A percentile compares a stretch with the other conserved stretches of the same genome.
These are phyloP conservation scores for Odontocolon sp. DNA, from an alignment of 2,888 invertebrate species.

Conservation along the genomic window DNA sequence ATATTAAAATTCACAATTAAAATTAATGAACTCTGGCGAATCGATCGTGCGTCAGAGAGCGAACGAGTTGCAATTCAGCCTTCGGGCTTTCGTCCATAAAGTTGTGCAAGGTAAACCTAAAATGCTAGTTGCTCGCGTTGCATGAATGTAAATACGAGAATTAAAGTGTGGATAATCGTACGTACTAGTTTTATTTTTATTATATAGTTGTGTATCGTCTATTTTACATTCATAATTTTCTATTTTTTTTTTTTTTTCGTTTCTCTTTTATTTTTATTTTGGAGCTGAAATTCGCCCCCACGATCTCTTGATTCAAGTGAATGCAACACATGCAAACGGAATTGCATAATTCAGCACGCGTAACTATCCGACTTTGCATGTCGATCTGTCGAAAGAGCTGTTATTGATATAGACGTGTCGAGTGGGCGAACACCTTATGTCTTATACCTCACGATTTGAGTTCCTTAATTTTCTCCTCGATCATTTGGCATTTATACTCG, in stretches of 20 bases:
- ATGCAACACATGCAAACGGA: constrained; percentile 50
- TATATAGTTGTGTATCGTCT: too few species aligned
- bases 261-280: too few species aligned
- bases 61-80: too few species aligned
- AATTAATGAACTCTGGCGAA: constrained; percentile 18
- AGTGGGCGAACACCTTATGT: constrained; percentile 68
- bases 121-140: not conserved
- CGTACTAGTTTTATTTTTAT: too few species aligned
- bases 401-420: constrained; percentile 73
- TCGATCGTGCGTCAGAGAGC: not conserved
- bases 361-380: constrained; percentile 70
- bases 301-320: constrained; percentile 50
- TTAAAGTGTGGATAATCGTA: too few species aligned
- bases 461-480: not conserved
- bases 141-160: too few species aligned
- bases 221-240: too few species aligned
- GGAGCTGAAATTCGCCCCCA: too few species aligned
- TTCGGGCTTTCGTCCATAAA: constrained; percentile 4
- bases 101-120: not conserved
- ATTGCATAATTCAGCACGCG: constrained; percentile 67
- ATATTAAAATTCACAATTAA: constrained; percentile 47
- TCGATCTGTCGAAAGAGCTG: constrained; percentile 72
- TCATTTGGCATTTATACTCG: not conserved
- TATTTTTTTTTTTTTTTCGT: too few species aligned
- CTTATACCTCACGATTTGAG: not conserved